Conservation (phyloP, 2,797 vertebrate species). For the Propithecus deckenii region DNA sequence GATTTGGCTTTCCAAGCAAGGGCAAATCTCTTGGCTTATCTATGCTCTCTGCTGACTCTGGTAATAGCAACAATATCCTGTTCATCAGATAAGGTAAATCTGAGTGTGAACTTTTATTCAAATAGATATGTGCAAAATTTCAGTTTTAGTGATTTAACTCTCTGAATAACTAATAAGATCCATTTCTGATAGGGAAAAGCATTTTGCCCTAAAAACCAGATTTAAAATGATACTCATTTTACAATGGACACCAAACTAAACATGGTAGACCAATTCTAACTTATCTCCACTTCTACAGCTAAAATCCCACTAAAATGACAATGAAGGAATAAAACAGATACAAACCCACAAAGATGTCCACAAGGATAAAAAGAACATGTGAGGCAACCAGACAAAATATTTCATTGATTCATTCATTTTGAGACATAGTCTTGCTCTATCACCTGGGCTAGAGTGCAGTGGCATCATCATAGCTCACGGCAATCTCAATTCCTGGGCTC, state of each 20-base stretch:
- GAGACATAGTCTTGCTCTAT: too few species aligned
- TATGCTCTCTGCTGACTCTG: not conserved
- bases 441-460: too few species aligned
- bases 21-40: not conserved
- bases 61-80: conserved; percentile 30
- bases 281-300: not conserved
- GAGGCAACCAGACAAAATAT: not conserved
- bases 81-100: conserved; percentile 37
- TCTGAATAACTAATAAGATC: not conserved
- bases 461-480: too few species aligned
- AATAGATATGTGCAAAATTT: conserved; percentile 11
- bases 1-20: not conserved
- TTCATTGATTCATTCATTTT: too few species aligned
- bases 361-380: not conserved
- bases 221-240: conserved; percentile 32
- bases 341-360: not conserved
- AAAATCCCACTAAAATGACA: conserved; percentile 28
- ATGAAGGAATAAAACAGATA: not conserved
- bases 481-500: too few species aligned
- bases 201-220: conserved; percentile 18
- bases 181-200: conserved; percentile 6
- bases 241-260: conserved; percentile 39
- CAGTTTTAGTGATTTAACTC: conserved; percentile 5
- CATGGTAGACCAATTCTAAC: conserved; percentile 5
- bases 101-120: conserved; percentile 40